Evolutionary conservation across 2,797 vertebrate genomes (phyloP).

Genomic region (Lutjanus argentimaculatus): DNA sequence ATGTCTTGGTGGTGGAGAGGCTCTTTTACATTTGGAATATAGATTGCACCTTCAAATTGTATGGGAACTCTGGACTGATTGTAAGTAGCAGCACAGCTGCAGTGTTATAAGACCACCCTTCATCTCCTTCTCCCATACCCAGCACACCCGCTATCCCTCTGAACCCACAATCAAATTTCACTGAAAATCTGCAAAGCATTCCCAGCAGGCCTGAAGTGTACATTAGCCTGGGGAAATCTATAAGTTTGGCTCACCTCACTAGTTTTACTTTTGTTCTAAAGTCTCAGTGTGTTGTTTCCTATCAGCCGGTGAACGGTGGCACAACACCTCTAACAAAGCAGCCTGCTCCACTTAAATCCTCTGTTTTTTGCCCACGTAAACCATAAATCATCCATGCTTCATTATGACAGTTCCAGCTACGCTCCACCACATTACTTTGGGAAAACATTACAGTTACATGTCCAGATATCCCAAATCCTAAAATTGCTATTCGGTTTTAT

Average conservation of each 20-base stretch:
- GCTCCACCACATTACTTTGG: constrained; percentile 65
- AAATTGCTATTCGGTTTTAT: constrained; percentile 50
- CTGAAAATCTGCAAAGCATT: constrained; percentile 60
- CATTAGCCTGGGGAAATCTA: constrained; percentile 68
- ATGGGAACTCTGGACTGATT: constrained; percentile 41
- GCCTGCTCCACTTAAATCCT: constrained; percentile 66
- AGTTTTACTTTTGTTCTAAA: constrained; percentile 54
- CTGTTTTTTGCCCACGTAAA: constrained; percentile 60
- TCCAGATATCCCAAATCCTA: constrained; percentile 56
- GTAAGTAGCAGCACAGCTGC: constrained; percentile 23
- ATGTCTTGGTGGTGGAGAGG: not conserved
- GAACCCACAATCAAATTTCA: constrained; percentile 62
- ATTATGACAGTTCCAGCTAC: constrained; percentile 73
- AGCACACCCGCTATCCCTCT: constrained; percentile 8
- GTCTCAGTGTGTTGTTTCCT: constrained; percentile 58
- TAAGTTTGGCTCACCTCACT: constrained; percentile 52
- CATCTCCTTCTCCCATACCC: not conserved
- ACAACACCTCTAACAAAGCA: constrained; percentile 61
- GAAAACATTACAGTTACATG: constrained; percentile 69
- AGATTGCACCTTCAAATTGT: constrained; percentile 39
- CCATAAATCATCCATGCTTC: constrained; percentile 80
- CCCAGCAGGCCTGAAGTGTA: constrained; percentile 54
- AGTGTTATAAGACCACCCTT: constrained; percentile 4
- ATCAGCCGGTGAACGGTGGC: constrained; percentile 38
- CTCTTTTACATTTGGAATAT: constrained; percentile 15